Evolutionary conservation across 2,888 invertebrate species (phyloP).

Genomic region (Ochropleura leucogaster): DNA sequence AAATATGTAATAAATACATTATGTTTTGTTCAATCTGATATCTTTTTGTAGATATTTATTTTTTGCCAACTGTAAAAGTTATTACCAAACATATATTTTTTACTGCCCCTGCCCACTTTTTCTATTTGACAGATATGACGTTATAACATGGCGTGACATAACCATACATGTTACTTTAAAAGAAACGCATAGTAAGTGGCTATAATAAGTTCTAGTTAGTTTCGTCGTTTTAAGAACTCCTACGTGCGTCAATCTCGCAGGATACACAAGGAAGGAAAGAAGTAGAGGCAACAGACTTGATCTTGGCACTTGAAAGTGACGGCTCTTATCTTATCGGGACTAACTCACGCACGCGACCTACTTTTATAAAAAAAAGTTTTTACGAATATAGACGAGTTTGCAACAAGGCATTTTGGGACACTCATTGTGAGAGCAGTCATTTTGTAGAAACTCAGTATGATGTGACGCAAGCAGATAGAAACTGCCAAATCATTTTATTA

Average conservation of each 20-base stretch:
- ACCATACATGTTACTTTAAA: no score
- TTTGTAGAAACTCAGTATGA: not conserved
- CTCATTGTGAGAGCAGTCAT: not conserved
- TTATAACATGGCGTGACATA: no score
- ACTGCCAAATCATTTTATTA: not conserved
- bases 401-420: not conserved
- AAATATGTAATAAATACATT: no score
- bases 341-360: not conserved
- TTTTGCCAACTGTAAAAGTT: no score
- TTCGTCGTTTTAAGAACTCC: not conserved
- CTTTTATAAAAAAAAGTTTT: not conserved
- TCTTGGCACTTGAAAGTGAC: not conserved
- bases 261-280: no score
- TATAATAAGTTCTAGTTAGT: constrained; percentile 3
- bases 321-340: constrained; percentile 6
- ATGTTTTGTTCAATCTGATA: no score
- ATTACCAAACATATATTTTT: no score
- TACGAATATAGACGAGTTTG: not conserved
- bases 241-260: not conserved
- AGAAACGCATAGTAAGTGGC: no score
- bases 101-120: no score
- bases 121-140: no score
- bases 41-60: no score
- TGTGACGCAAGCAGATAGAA: not conserved
- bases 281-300: not conserved